Base-by-base conservation (phyloP, 2,888 invertebrate genomes). In the Stenolophus ochropezus region DNA sequence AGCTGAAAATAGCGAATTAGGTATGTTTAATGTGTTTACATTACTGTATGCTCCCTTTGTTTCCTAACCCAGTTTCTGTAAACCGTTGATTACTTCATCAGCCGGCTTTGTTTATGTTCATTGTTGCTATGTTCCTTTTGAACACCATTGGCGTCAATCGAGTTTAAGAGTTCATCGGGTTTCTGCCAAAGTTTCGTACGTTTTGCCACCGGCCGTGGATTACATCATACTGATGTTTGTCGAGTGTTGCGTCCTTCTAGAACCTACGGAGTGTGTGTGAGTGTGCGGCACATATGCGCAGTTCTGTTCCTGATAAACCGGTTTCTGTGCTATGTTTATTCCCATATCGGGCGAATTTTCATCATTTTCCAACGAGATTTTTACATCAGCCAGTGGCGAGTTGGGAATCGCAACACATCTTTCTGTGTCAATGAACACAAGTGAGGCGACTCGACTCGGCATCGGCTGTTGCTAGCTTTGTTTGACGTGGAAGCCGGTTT, bases 1-100 rank as follows among this genome's bases (percentile, higher is more conserved):
- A 90, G 89, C 90, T 83, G 91, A 92, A 87, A 91, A 91, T 86
- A 91, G 90, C 85, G 90, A 89, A 85, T 86, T 89, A 86, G 89
- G 89, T 89, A 86, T 84, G 87, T 88, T 56, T 16, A 33, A 47
- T 51, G 33, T 42, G 33, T 42, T 42, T 42, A 33, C 33, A 42
- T 42, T 42, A 71, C 8, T 61, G 42, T 77, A 27, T 79, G 79
- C 53, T 79, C 71, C 79, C 80, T 80, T 80, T 80, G 80, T 80
- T 73, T 79, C 61, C 51, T 80, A 80, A 73, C 73, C 73, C 49
- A 58, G 80, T 73, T 73, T 53, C 80, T 49, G n/a, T 47, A 2
- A 73, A 49, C 73, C 65, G 61, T 25, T 25, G 27, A 61, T 61
- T 25, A 61, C 65, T 33, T 49, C 71, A 77, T 47, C 33, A 73